Percentiles rank a stretch among this genome's conserved stretches.
Conservation (phyloP, 2,888 invertebrate species). For the Thyatira batis region DNA sequence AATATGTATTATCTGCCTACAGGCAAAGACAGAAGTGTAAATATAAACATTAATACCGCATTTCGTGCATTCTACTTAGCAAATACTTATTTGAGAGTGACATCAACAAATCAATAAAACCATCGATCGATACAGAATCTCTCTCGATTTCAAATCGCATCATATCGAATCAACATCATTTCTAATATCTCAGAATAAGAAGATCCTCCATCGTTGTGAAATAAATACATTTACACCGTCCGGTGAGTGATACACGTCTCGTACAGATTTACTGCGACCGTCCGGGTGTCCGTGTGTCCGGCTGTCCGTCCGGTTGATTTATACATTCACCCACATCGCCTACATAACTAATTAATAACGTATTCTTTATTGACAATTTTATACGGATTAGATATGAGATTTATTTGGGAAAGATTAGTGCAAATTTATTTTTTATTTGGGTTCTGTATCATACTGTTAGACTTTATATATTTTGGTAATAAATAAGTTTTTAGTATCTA, state of each 20-base stretch:
- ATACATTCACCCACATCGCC: conserved; percentile 48
- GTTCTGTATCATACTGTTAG: too few relatives aligned
- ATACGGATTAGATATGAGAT: neutral
- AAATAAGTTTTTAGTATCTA: too few relatives aligned
- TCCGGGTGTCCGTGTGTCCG: conserved; percentile 30
- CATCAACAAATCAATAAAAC: too few relatives aligned
- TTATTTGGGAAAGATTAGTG: neutral
- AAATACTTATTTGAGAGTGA: too few relatives aligned
- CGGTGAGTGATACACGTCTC: conserved; percentile 59
- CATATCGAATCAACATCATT: neutral
- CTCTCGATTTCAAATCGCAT: neutral
- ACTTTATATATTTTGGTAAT: too few relatives aligned
- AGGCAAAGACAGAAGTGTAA: too few relatives aligned
- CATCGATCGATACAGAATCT: neutral
- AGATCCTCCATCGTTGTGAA: conserved; percentile 11
- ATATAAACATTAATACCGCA: too few relatives aligned
- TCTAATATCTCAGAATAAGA: conserved; percentile 1
- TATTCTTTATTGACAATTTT: conserved; percentile 6
- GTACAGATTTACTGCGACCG: conserved; percentile 62
- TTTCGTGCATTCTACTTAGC: too few relatives aligned
- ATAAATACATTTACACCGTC: conserved; percentile 28
- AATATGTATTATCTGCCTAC: too few relatives aligned
- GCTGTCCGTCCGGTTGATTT: conserved; percentile 55
- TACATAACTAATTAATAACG: conserved; percentile 14
- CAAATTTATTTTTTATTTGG: neutral